Base-by-base conservation (phyloP, 2,797 vertebrate species). In the Buceros bicornis region DNA sequence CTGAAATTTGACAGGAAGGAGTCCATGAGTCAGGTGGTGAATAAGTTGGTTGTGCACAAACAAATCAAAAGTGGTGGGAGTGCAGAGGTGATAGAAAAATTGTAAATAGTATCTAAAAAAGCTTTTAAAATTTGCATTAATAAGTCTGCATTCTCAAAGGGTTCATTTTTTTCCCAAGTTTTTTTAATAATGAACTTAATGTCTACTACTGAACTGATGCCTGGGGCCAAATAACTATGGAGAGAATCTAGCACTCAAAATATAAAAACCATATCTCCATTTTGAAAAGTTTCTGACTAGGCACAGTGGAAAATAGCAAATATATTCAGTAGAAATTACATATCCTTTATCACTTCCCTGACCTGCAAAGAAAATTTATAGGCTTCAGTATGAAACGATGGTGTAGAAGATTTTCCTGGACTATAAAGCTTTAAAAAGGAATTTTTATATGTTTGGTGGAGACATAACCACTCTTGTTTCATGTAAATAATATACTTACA, bases 261-360 rank as follows among this genome's bases (percentile, higher is more conserved):
- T 58, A 88, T 11, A 53, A 71, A 81, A 48, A 47, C 10, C 1
- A 1, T 48, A 73, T 56, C 43, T 76, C 53, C 25, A 66, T 85
- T 93, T 94, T 90, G 71, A 29, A 92, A 90, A 57, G 22, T 73
- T 95, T 93, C 70, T 43, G 33, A 56, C 40, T 77, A 94, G 60
- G 42, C 11, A 77, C 11, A 85, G 21, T 53, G 71, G 67, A 89
- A 93, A 95, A 87, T 58, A 70, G 48, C 24, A 91, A 87, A 73
- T 72, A 70, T 8, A 80, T 43, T 66, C 6, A 79, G 70, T 74
- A 29, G 74, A 72, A 89, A 66, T 72, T 19, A 25, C 13, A 42
- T n/a, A 65, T 29, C 48, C 22, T 66, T 87, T 24, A 92, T 43
- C n/a, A 53, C 25, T 65, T 71, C 29, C 67, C 58, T 87, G 62